phyloP scores from a whole-genome alignment of 2,113 vertebrate species.

The Misgurnus mizolepis region DNA sequence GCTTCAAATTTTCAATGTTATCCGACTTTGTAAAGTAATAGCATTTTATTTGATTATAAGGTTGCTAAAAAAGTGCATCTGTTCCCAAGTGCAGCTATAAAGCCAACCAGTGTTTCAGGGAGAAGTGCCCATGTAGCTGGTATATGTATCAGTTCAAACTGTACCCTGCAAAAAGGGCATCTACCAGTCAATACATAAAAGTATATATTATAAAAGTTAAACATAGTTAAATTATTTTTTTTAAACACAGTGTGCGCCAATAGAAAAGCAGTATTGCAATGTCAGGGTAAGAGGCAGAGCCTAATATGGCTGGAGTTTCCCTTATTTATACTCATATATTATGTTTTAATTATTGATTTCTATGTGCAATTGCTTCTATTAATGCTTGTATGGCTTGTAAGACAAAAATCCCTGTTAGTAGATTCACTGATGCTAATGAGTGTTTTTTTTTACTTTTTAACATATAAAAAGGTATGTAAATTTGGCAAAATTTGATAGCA shows the following conservation, averaged over 20 bases:
- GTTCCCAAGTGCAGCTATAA: slow-evolving; percentile 47
- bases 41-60: slow-evolving; percentile 20
- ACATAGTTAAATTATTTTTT: slow-evolving; percentile 22
- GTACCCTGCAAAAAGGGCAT: slow-evolving; percentile 64
- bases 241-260: slow-evolving; percentile 55
- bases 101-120: slow-evolving; percentile 58
- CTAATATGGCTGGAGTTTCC: slow-evolving; percentile 49
- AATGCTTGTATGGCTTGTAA: slow-evolving; percentile 60
- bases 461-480: slow-evolving; percentile 70
- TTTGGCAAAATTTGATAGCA: slow-evolving; percentile 30
- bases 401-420: slow-evolving; percentile 72
- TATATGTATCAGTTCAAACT: slow-evolving; percentile 44
- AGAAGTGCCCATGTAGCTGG: slow-evolving; percentile 46
- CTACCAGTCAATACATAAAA: slow-evolving; percentile 63
- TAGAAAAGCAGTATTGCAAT: slow-evolving; percentile 57
- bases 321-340: slow-evolving; percentile 54
- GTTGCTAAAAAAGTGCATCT: slow-evolving; percentile 57
- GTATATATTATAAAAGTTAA: slow-evolving; percentile 45
- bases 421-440: slow-evolving; percentile 71
- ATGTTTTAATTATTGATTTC: slow-evolving; percentile 48
- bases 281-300: slow-evolving; percentile 55
- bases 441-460: slow-evolving; percentile 62
- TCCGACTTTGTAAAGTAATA: slow-evolving; percentile 18
- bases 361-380: slow-evolving; percentile 55
- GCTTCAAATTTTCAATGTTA: slow-evolving; percentile 52